Evolutionary conservation across 2,113 vertebrate species (phyloP).

Genomic region (Onychorhynchus coronatus): DNA sequence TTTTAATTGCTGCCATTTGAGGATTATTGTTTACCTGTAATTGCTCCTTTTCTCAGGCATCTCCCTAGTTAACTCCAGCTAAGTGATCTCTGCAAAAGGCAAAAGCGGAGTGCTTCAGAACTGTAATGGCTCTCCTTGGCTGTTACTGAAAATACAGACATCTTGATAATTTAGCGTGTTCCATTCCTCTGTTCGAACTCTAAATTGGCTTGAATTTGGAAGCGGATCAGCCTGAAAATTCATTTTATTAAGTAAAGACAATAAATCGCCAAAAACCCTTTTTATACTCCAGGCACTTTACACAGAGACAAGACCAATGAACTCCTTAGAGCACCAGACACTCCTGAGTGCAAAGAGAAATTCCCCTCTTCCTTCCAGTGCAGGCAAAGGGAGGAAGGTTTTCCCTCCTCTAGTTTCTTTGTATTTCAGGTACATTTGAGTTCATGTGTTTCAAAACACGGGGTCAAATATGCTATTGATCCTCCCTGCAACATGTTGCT

Average conservation of each 20-base stretch:
- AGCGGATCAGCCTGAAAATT: not conserved
- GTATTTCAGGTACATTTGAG: not conserved
- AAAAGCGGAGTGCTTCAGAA: not conserved
- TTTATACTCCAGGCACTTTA: not conserved
- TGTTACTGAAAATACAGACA: not conserved
- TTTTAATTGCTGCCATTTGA: conserved; percentile 51
- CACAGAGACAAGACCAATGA: not conserved
- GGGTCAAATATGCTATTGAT: not conserved
- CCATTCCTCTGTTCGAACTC: not conserved
- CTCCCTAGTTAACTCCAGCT: not conserved
- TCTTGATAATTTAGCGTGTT: not conserved
- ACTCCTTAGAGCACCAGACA: not conserved
- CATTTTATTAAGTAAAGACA: not conserved
- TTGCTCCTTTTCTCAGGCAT: conserved; percentile 3
- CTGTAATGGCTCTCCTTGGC: not conserved
- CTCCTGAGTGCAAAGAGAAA: not conserved
- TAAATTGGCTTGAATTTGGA: not conserved
- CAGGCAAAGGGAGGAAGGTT: not conserved
- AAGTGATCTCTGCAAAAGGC: not conserved
- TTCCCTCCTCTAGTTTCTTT: not conserved
- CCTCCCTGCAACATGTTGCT: not conserved
- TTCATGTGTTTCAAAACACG: not conserved
- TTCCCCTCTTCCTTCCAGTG: not conserved
- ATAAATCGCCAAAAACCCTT: not conserved
- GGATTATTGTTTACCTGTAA: conserved; percentile 51